Evolutionary conservation across 2,113 vertebrate genomes (phyloP), one percentile per base, ranked within the genome.

Genomic region (Sula dactylatra): DNA sequence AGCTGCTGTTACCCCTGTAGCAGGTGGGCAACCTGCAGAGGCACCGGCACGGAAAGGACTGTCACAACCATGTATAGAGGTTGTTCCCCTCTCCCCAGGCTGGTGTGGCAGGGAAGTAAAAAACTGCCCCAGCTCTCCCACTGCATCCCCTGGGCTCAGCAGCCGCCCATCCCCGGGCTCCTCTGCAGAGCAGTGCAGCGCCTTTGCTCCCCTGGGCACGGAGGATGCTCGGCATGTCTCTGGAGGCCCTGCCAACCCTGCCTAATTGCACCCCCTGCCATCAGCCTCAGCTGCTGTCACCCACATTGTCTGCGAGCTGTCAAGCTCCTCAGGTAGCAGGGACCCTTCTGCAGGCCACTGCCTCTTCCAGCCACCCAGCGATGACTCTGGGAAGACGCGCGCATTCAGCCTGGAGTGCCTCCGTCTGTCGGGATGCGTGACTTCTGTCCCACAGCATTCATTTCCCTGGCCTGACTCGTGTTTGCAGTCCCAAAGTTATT

Each of bases 31-130:
- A 15, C 31, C 31, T 16, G 45, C 81, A 45, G 62, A 26, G 58
- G 9, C 20, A 44, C 13, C 4, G 2, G 36, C n/a, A 15, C 0
- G 7, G 21, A 31, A 49, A 16, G n/a, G 4, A 12, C 20, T 11
- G 12, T 36, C 66, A 29, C 72, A 38, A 6, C 44, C 34, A 10
- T 1, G 1, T 0, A 0, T 0, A 6, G 65, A 20, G 1, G 8
- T 20, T 64, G 58, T 16, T 16, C 19, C 58, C 59, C 32, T 3
- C 4, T 64, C 64, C 66, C 55, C 59, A 29, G 0, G 10, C 16
- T 47, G 73, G 15, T 25, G 78, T 22, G 61, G 19, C 52, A 44
- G 36, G 26, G 61, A 50, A 24, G 52, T 17, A 15, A 32, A 32
- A 32, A 55, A 2, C 47, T 22, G 40, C 25, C 40, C 49, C 90